phyloP scores from a whole-genome alignment of 2,113 vertebrate genomes.

The Elanus axillaris region DNA sequence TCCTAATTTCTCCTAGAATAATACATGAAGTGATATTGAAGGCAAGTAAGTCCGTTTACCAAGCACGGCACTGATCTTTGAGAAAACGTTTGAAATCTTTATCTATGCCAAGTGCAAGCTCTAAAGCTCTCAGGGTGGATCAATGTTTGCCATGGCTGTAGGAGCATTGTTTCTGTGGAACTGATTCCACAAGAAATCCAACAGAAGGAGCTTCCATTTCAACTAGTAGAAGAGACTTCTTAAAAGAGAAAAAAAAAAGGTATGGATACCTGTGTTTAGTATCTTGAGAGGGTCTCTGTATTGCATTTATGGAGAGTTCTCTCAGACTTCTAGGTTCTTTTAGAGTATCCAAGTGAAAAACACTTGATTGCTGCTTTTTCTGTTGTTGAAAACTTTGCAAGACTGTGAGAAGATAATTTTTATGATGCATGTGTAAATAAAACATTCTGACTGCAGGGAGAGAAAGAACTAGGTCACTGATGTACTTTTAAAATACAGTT shows the following conservation, averaged over 20 bases:
- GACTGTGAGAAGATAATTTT: background rate
- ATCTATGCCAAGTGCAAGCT: background rate
- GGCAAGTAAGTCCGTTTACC: background rate
- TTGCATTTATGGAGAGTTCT: background rate
- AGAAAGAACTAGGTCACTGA: background rate
- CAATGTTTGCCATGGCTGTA: background rate
- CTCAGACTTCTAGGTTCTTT: background rate
- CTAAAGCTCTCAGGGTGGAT: background rate
- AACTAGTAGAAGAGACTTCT: background rate
- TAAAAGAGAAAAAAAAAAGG: background rate
- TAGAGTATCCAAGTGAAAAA: background rate
- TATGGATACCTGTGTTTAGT: background rate
- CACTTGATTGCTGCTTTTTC: background rate
- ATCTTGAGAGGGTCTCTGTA: background rate
- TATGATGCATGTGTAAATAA: background rate
- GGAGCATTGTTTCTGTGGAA: rapidly evolving
- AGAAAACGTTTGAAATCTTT: background rate
- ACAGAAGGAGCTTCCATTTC: background rate
- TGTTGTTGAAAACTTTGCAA: background rate
- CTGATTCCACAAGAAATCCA: background rate
- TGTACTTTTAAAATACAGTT: background rate
- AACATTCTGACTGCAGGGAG: background rate
- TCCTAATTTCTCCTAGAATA: background rate
- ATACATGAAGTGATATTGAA: background rate
- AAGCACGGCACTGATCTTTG: background rate